Evolutionary conservation across 92 coral and sea anemone species (phyloP).

Genomic region (Porites cylindrica): DNA sequence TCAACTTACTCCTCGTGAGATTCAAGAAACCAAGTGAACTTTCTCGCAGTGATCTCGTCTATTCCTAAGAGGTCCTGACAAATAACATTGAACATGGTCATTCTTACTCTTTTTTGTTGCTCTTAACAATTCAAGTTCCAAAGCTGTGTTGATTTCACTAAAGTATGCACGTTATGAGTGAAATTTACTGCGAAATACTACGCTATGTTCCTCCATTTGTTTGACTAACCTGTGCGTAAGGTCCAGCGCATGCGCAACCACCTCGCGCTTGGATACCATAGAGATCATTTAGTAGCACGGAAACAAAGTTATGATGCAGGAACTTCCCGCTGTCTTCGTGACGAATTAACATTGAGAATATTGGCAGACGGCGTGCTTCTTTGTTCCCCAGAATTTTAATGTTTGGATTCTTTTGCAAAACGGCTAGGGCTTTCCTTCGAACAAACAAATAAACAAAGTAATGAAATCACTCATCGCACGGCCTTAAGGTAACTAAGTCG

Average conservation of each 20-base stretch:
- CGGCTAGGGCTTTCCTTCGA: slow-evolving; percentile 71
- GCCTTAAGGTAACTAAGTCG: neutral
- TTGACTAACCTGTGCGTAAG: slow-evolving; percentile 78
- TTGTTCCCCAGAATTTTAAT: slow-evolving; percentile 77
- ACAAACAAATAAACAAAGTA: neutral
- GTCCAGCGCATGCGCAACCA: slow-evolving; percentile 95
- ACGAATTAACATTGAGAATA: slow-evolving; percentile 77
- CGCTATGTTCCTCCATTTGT: neutral
- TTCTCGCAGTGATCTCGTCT: slow-evolving; percentile 66
- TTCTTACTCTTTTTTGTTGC: no score
- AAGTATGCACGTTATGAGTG: no score
- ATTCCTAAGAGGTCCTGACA: slow-evolving; percentile 78
- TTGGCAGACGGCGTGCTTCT: slow-evolving; percentile 76
- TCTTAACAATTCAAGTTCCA: no score
- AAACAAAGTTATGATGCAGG: slow-evolving; percentile 85
- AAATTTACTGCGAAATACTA: no score
- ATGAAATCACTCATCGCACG: neutral
- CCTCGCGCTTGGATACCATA: slow-evolving; percentile 91
- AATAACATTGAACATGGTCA: neutral
- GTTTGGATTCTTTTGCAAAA: slow-evolving; percentile 61
- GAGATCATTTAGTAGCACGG: slow-evolving; percentile 82
- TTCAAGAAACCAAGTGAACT: slow-evolving; percentile 80
- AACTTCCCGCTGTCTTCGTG: slow-evolving; percentile 86
- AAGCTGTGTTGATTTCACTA: no score
- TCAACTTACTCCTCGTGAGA: slow-evolving; percentile 61